A percentile compares a stretch with the other conserved stretches of the same genome.
phyloP scores from a whole-genome alignment of 2,888 invertebrate genomes.

The Brachyopa scutellaris region DNA sequence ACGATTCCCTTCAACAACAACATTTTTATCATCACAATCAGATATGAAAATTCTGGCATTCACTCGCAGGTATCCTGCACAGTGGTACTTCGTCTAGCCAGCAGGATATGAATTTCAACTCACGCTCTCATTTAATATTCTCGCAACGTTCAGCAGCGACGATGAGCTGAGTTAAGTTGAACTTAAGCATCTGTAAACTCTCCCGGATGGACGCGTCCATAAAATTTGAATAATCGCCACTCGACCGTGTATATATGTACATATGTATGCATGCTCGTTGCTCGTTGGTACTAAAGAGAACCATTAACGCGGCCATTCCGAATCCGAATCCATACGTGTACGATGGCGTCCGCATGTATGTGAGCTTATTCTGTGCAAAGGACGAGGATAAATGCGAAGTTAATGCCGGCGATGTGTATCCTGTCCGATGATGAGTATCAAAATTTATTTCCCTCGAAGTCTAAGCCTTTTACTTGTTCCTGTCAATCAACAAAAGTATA shows the following conservation, averaged over 20 bases:
- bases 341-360: not conserved
- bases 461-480: slow-evolving; percentile 70
- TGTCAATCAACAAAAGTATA: slow-evolving; percentile 69
- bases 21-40: slow-evolving; percentile 1
- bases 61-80: not conserved
- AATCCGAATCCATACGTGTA: not conserved
- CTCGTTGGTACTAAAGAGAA: slow-evolving; percentile 62
- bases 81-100: slow-evolving; percentile 50
- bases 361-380: not conserved
- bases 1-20: too few relatives aligned
- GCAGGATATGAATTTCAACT: slow-evolving; percentile 60
- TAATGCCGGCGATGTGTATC: slow-evolving; percentile 57
- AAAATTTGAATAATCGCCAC: slow-evolving; percentile 73
- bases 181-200: slow-evolving; percentile 70
- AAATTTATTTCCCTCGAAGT: slow-evolving; percentile 55
- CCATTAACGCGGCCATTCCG: slow-evolving; percentile 54
- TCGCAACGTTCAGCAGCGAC: slow-evolving; percentile 48
- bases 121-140: slow-evolving; percentile 60
- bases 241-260: slow-evolving; percentile 67
- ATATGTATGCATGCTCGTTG: too few relatives aligned
- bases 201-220: slow-evolving; percentile 70
- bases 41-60: slow-evolving; percentile 1
- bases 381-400: slow-evolving; percentile 42
- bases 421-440: slow-evolving; percentile 64
- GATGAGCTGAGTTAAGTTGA: slow-evolving; percentile 65